Conservation (phyloP, 2,113 vertebrate genomes). For the Phrynosoma blainvillii region DNA sequence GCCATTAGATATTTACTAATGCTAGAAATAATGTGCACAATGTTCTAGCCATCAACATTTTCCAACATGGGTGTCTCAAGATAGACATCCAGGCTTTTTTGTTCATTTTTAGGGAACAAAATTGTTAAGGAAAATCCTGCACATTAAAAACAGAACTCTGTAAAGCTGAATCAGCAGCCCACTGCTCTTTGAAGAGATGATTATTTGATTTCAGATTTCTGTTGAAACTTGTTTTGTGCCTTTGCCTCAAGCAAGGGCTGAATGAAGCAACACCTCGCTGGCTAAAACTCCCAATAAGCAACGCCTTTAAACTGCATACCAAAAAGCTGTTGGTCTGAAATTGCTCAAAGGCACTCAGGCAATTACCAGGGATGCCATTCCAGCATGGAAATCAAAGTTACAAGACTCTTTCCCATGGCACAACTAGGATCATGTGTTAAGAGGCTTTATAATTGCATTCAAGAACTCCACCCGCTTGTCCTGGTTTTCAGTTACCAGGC, state of each 20-base stretch:
- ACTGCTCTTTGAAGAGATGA: slow-evolving; percentile 4
- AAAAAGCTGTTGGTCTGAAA: slow-evolving; percentile 46
- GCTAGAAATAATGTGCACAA: background rate
- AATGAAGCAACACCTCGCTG: slow-evolving; percentile 42
- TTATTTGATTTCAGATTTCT: slow-evolving; percentile 30
- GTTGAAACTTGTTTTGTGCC: slow-evolving; percentile 38
- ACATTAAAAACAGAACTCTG: background rate
- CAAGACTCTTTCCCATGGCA: slow-evolving; percentile 65
- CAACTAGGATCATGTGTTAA: slow-evolving; percentile 40
- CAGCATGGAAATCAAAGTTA: slow-evolving; percentile 48
- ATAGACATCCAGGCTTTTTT: background rate
- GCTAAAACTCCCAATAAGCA: slow-evolving; percentile 30
- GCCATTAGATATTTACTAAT: background rate
- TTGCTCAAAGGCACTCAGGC: slow-evolving; percentile 48
- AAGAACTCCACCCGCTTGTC: slow-evolving; percentile 61
- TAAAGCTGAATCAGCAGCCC: slow-evolving; percentile 52
- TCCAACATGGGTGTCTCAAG: background rate
- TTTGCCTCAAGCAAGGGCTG: slow-evolving; percentile 34
- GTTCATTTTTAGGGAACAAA: slow-evolving; percentile 20
- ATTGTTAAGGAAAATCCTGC: slow-evolving; percentile 45
- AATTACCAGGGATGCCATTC: slow-evolving; percentile 52
- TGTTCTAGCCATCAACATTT: background rate
- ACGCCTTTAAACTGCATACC: background rate
- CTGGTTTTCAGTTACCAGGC: slow-evolving; percentile 63
- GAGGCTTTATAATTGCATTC: slow-evolving; percentile 61